Base-by-base conservation (phyloP, 2,888 invertebrate species). In the Taenaris catops region DNA sequence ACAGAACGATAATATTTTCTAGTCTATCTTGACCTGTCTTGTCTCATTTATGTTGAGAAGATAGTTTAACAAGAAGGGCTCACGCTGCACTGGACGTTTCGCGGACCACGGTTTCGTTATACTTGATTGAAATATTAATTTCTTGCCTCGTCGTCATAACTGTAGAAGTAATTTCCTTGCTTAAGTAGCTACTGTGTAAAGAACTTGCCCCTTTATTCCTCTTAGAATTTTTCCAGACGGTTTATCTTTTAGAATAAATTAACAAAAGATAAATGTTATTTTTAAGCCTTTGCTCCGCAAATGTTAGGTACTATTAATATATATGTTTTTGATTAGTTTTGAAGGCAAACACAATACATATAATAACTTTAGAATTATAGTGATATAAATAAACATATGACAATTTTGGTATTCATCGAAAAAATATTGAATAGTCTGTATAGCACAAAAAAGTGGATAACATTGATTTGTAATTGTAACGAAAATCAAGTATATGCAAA, bases 81-180 rank as follows among this genome's bases (percentile, higher is more conserved):
- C 72, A 44, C 29, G 31, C 27, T 44, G 45, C 42, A 42, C 46
- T 72, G 71, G 72, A 41, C 41, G 41, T 55, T 53, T 50, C 52
- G 52, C 44, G 56, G 59, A 64, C 66, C 68, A 59, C 49, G 51
- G 56, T 45, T 52, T 57, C 58, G 60, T 49, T 59, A 60, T 67
- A 71, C 70, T 72, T 64, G 67, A 76, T 72, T 72, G 69, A 76
- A 78, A 76, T 76, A 75, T 76, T 75, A 75, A 78, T 73, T 68
- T 65, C 52, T 50, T 55, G 53, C 37, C 40, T 35, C 46, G 42
- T 38, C 47, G 44, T 56, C 53, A 53, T 55, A 55, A 55, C 50
- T 32, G 47, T 41, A 36, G 46, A 48, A 49, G 50, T 51, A 46
- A 48, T 45, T 44, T 49, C 41, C 46, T 46, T 41, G 25, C 38